phyloP scores from a whole-genome alignment of 2,797 vertebrate species.

The Pachyuromys duprasi region DNA sequence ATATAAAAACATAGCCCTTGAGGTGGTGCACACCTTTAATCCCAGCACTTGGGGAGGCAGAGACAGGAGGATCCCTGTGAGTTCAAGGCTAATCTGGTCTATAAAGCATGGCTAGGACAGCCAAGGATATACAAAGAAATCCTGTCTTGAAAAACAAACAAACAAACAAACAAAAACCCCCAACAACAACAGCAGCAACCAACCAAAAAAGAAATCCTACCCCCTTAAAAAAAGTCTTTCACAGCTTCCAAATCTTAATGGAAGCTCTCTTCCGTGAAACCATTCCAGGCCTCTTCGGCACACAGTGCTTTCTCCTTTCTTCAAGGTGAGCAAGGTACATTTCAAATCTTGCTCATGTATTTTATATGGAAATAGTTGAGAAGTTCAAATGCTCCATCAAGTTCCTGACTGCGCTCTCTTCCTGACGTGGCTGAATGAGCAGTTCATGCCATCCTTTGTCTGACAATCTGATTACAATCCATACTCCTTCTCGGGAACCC shows the following conservation, averaged over 20 bases:
- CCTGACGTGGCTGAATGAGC: neutral
- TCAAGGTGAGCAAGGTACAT: neutral
- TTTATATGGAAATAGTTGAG: neutral
- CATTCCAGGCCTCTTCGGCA: neutral
- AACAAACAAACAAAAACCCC: no score
- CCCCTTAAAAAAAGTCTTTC: neutral
- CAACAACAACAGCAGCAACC: no score
- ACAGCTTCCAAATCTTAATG: slow-evolving; percentile 17
- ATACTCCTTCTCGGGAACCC: neutral
- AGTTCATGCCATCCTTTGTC: neutral
- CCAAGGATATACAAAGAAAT: no score
- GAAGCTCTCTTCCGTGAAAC: neutral
- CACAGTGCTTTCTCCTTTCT: neutral
- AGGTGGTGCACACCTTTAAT: no score
- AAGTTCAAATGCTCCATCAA: neutral
- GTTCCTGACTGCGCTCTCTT: neutral
- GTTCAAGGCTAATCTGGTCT: no score
- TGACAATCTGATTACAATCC: neutral
- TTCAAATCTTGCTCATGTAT: slow-evolving; percentile 22
- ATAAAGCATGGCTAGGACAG: no score
- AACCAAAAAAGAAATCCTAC: no score
- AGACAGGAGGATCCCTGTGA: no score
- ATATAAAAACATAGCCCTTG: neutral
- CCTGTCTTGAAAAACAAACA: no score
- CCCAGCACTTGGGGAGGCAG: no score